These are phyloP conservation scores for Unio delphinus DNA, from an alignment of 2,888 invertebrate species.

Conservation along the genomic window DNA sequence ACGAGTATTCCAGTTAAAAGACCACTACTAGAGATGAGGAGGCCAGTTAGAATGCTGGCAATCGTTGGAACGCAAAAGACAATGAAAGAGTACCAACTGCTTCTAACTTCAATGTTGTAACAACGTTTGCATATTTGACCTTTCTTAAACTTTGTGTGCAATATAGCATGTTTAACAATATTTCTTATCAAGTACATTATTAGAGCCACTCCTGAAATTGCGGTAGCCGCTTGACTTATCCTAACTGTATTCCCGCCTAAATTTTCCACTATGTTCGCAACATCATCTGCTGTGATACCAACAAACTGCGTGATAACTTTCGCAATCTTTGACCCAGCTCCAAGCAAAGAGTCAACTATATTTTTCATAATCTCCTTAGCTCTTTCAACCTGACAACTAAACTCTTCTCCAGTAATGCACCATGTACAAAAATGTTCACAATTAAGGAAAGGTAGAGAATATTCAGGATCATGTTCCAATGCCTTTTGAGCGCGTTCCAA, in stretches of 20 bases:
- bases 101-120: slow-evolving; percentile 6
- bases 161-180: too few species aligned
- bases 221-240: neutral
- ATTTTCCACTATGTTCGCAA: neutral
- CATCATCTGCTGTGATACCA: slow-evolving; percentile 12
- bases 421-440: slow-evolving; percentile 12
- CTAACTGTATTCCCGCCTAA: slow-evolving; percentile 4
- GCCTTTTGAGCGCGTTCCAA: slow-evolving; percentile 12
- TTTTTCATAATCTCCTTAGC: neutral
- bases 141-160: too few species aligned
- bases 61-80: slow-evolving; percentile 11
- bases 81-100: slow-evolving; percentile 13
- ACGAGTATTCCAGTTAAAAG: slow-evolving; percentile 7
- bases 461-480: neutral
- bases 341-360: slow-evolving; percentile 1
- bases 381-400: slow-evolving; percentile 11
- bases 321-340: slow-evolving; percentile 9
- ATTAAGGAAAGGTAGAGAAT: neutral
- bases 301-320: neutral
- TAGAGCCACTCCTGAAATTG: too few species aligned
- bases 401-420: slow-evolving; percentile 9
- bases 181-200: too few species aligned
- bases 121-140: slow-evolving; percentile 13
- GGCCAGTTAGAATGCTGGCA: slow-evolving; percentile 8
- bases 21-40: slow-evolving; percentile 8